Base-by-base conservation (phyloP, 2,113 vertebrate species). In the Anseranas semipalmata region DNA sequence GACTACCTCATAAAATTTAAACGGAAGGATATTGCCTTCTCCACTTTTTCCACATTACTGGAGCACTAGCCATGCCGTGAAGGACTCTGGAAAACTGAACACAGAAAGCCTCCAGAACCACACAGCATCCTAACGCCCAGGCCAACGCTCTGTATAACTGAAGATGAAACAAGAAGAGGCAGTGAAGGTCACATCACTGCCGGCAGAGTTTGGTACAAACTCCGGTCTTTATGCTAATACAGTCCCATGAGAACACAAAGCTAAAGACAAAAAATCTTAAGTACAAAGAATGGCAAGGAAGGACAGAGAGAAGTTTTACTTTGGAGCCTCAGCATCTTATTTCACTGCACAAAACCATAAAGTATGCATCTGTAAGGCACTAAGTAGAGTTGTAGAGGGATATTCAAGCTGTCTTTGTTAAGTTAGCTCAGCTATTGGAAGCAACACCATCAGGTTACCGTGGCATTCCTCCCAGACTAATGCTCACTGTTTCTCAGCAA, bases 21-120 rank as follows among this genome's bases (percentile, higher is more conserved):
- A 41, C 12, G 24, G 27, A 62, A 71, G 6, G 6, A 21, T 1
- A 5, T 21, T 28, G 7, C 60, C 28, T n/a, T 33, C 18, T 84
- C n/a, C 37, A 15, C 7, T 16, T 77, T 50, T 25, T 63, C 10
- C 3, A 3, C 20, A 1, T 58, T 45, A 50, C 24, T 52, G 55
- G 28, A 84, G 14, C 6, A 33, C 17, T 4, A 59, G 4, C 28
- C 21, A 0, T 9, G 30, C 22, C 33, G 22, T 1, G 1, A 62
- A 80, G 37, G 14, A 18, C 32, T 72, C 24, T 17, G 41, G 52
- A 80, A 87, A 87, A 87, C 11, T 1, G 39, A 63, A 41, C 2
- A 10, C 28, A 43, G 76, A 72, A 80, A 68, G 7, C 4, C 65
- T 66, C n/a, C 33, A 16, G 55, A 85, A 81, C 74, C 13, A 30